Conservation (phyloP, 1,140 invertebrate species). For the Atta cephalotes region DNA sequence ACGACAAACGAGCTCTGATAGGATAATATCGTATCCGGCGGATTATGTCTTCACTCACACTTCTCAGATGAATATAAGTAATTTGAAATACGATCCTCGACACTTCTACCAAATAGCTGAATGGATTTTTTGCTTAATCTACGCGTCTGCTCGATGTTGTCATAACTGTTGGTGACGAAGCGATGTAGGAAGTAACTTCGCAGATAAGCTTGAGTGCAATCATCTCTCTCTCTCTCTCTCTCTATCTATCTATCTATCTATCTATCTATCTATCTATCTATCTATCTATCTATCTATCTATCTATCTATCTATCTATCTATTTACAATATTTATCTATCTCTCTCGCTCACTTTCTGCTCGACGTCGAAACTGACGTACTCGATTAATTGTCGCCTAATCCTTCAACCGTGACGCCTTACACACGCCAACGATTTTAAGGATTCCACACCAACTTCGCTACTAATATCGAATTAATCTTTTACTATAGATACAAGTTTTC, state of each 20-base stretch:
- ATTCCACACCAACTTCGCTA: not conserved
- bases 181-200: slow-evolving; percentile 10
- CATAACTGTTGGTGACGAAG: slow-evolving; percentile 11
- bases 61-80: slow-evolving; percentile 15
- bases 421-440: slow-evolving; percentile 27
- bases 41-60: slow-evolving; percentile 46
- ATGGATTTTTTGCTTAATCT: slow-evolving; percentile 47
- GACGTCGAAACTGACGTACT: not conserved
- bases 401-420: slow-evolving; percentile 25
- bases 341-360: not conserved
- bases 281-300: too few species aligned
- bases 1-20: not conserved
- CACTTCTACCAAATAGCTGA: not conserved
- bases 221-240: not conserved
- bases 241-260: not conserved
- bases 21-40: slow-evolving; percentile 23
- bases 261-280: not conserved
- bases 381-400: slow-evolving; percentile 51
- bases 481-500: not conserved
- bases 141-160: not conserved
- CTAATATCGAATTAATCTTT: slow-evolving; percentile 52
- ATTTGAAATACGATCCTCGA: slow-evolving; percentile 29
- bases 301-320: too few species aligned
- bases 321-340: too few species aligned
- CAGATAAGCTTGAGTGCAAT: slow-evolving; percentile 22